Percentiles rank a stretch among this genome's conserved stretches.
These are phyloP conservation scores for Trissonchulus latispiculum DNA, from an alignment of 2,888 invertebrate species.

Conservation along the genomic window DNA sequence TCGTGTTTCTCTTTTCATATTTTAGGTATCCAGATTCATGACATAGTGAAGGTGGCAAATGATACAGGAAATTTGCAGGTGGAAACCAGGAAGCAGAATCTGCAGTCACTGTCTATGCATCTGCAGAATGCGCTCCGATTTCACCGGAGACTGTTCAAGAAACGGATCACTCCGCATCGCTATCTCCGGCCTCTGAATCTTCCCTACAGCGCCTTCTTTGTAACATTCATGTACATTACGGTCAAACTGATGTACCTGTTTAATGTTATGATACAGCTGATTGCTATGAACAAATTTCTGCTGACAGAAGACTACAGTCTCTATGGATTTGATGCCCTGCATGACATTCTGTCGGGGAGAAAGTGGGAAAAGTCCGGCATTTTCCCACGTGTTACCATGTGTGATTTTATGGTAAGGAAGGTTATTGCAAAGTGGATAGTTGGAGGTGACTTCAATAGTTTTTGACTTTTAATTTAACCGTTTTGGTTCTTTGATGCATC, in stretches of 20 bases:
- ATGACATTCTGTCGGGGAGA: constrained; percentile 34
- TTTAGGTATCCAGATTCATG: constrained; percentile 38
- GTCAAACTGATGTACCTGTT: constrained; percentile 40
- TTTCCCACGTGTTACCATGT: constrained; percentile 39
- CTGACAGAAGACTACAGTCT: constrained; percentile 35
- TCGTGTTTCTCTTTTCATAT: not conserved
- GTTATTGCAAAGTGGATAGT: too few species aligned
- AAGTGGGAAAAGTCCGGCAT: constrained; percentile 39
- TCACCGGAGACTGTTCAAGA: constrained; percentile 37
- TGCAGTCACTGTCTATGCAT: constrained; percentile 37
- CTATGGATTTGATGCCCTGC: constrained; percentile 38
- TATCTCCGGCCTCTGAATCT: constrained; percentile 37
- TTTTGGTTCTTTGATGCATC: too few species aligned
- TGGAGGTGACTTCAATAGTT: too few species aligned
- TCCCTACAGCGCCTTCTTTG: constrained; percentile 41
- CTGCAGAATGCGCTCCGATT: constrained; percentile 42
- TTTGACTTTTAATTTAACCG: too few species aligned
- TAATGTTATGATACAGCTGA: constrained; percentile 38
- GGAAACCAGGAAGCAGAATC: constrained; percentile 37
- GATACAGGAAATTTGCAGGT: constrained; percentile 43
- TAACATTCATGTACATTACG: constrained; percentile 38
- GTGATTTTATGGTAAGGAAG: constrained; percentile 38
- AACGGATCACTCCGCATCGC: constrained; percentile 33
- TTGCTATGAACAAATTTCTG: constrained; percentile 38
- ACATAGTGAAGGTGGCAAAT: constrained; percentile 38